Percentiles rank a stretch among this genome's conserved stretches.
These are phyloP conservation scores for Trisateles emortualis DNA, from an alignment of 2,888 invertebrate genomes.

Conservation along the genomic window DNA sequence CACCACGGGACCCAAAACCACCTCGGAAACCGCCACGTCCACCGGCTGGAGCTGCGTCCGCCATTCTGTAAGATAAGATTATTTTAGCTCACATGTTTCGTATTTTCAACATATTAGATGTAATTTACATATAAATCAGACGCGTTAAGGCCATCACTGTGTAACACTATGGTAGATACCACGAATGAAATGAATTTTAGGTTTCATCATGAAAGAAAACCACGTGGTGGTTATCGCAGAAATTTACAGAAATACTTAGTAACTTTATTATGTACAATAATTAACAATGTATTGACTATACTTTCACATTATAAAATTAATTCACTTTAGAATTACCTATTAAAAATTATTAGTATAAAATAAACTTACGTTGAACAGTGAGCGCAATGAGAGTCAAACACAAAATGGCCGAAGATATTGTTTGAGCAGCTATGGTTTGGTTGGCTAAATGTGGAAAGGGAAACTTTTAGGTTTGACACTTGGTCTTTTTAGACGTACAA, in stretches of 20 bases:
- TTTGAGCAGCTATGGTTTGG: background rate
- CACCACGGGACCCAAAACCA: constrained; percentile 93
- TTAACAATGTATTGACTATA: too few relatives aligned
- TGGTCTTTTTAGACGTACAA: background rate
- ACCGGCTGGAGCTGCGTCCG: constrained; percentile 99
- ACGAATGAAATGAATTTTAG: constrained; percentile 76
- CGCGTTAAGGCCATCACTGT: constrained; percentile 81
- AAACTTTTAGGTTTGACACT: background rate
- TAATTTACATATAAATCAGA: constrained; percentile 63
- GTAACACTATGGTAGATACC: constrained; percentile 83
- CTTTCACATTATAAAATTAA: too few relatives aligned
- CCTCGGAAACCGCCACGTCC: constrained; percentile 96
- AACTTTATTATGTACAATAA: too few relatives aligned
- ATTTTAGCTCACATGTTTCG: background rate
- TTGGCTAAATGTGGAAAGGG: background rate
- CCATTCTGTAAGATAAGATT: constrained; percentile 90
- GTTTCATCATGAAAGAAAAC: constrained; percentile 72
- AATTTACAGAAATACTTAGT: too few relatives aligned
- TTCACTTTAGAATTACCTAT: background rate
- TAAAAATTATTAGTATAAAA: too few relatives aligned
- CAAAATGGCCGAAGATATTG: constrained; percentile 74
- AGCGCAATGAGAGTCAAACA: constrained; percentile 73
- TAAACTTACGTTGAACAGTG: constrained; percentile 82
- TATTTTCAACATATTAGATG: background rate
- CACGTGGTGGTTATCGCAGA: constrained; percentile 73